These are phyloP conservation scores for Leptothorax acervorum DNA, from an alignment of 2,888 invertebrate genomes.

Conservation along the genomic window DNA sequence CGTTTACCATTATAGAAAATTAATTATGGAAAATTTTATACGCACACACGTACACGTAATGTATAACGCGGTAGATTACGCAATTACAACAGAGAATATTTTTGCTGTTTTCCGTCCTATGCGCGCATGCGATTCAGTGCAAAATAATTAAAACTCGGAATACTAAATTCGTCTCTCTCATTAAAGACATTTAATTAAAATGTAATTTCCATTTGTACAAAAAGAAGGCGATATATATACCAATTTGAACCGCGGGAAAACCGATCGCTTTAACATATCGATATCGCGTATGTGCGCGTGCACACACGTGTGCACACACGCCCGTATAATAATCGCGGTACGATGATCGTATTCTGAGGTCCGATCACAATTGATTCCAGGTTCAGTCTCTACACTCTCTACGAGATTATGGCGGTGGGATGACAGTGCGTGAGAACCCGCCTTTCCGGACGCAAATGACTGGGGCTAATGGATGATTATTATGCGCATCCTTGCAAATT, in stretches of 20 bases:
- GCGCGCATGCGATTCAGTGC: slow-evolving; percentile 26
- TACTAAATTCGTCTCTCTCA: slow-evolving; percentile 5
- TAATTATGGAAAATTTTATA: slow-evolving; percentile 40
- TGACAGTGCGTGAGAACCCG: slow-evolving; percentile 75
- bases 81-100: slow-evolving; percentile 21
- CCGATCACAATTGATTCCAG: slow-evolving; percentile 63
- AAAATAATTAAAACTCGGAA: slow-evolving; percentile 31
- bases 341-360: slow-evolving; percentile 10
- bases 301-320: too few species aligned
- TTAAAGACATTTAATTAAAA: slow-evolving; percentile 45
- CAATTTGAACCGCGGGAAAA: slow-evolving; percentile 12
- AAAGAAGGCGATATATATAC: not conserved
- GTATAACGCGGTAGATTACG: slow-evolving; percentile 27
- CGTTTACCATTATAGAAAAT: slow-evolving; percentile 19
- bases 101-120: slow-evolving; percentile 29
- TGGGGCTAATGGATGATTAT: slow-evolving; percentile 81
- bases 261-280: slow-evolving; percentile 21
- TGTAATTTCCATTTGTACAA: slow-evolving; percentile 19
- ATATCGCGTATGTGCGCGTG: not conserved
- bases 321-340: slow-evolving; percentile 19
- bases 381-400: slow-evolving; percentile 48
- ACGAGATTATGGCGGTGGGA: slow-evolving; percentile 63
- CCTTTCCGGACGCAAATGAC: slow-evolving; percentile 81
- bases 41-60: not conserved
- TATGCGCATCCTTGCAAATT: slow-evolving; percentile 84